Conservation (phyloP, 2,888 invertebrate genomes). For the Volucella bombylans region DNA sequence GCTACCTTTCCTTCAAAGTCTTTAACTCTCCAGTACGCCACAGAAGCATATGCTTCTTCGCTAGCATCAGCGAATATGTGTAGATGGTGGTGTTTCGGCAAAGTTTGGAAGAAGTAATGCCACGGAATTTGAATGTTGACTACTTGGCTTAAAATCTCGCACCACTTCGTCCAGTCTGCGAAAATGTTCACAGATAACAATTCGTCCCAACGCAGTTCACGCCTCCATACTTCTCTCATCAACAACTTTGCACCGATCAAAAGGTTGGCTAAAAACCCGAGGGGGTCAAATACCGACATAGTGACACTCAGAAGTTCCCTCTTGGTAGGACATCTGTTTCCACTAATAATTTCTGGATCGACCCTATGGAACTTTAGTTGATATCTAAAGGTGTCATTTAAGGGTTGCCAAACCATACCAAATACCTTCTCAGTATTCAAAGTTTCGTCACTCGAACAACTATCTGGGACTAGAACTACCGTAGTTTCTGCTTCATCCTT, state of each 20-base stretch:
- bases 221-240: conserved; percentile 25
- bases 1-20: too few relatives aligned
- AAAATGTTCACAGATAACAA: not conserved
- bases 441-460: not conserved
- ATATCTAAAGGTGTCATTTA: not conserved
- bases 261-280: conserved; percentile 15
- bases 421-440: not conserved
- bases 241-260: conserved; percentile 8
- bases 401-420: not conserved
- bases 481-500: not conserved
- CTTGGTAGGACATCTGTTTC: too few relatives aligned
- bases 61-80: conserved; percentile 36
- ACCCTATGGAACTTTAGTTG: not conserved
- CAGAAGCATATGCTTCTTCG: conserved; percentile 28
- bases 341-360: too few relatives aligned
- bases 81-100: not conserved
- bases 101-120: too few relatives aligned
- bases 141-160: not conserved
- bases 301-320: not conserved
- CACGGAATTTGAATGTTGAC: too few relatives aligned
- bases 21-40: too few relatives aligned
- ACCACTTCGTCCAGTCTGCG: not conserved
- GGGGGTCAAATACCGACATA: conserved; percentile 31
- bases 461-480: not conserved
- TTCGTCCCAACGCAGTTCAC: conserved; percentile 23